Conservation (phyloP, 2,888 invertebrate genomes). For the Euplagia quadripunctaria region DNA sequence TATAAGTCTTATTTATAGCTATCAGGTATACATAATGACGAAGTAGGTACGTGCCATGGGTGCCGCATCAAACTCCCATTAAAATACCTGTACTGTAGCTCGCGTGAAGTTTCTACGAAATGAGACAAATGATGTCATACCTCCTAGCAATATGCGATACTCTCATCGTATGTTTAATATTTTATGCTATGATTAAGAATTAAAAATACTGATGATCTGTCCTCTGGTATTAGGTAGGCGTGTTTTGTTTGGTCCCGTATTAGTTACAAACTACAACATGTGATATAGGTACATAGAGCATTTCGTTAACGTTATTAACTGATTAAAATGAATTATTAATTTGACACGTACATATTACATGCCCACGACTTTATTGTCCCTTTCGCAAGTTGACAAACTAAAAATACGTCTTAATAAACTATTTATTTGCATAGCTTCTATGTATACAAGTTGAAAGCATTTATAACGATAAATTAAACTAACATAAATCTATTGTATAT, state of each 20-base stretch:
- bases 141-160: slow-evolving; percentile 34
- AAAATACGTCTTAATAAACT: no score
- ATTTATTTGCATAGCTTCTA: no score
- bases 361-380: background rate
- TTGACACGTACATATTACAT: background rate
- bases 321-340: background rate
- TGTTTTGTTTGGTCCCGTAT: background rate
- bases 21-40: slow-evolving; percentile 59
- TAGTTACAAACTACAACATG: background rate
- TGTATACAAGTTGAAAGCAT: no score
- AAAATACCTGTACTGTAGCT: slow-evolving; percentile 64
- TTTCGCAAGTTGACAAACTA: no score
- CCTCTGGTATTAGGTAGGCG: background rate
- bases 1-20: slow-evolving; percentile 27
- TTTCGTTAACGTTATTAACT: background rate
- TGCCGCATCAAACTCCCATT: slow-evolving; percentile 76
- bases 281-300: background rate
- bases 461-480: no score
- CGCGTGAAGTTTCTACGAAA: slow-evolving; percentile 55
- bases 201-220: slow-evolving; percentile 20
- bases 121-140: slow-evolving; percentile 58
- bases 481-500: background rate
- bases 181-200: slow-evolving; percentile 17
- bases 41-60: slow-evolving; percentile 52
- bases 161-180: slow-evolving; percentile 24